These are phyloP conservation scores for Dryococelus australis DNA, from an alignment of 2,888 invertebrate genomes.

Conservation along the genomic window DNA sequence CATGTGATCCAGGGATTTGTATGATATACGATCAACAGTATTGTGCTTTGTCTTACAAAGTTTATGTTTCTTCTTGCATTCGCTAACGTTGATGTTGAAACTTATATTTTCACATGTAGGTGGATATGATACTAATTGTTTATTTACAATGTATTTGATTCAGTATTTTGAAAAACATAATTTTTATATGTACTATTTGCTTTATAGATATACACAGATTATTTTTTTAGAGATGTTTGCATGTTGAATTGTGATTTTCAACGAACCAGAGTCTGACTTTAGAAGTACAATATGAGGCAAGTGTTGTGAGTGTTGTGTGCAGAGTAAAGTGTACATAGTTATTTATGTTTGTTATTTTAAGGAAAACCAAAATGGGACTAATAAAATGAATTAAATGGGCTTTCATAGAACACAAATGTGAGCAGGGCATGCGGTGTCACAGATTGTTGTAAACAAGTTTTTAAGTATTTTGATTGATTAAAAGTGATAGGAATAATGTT, in stretches of 20 bases:
- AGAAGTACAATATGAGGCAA: background rate
- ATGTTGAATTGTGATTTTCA: background rate
- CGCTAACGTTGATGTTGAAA: background rate
- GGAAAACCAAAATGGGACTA: conserved; percentile 28
- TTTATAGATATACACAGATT: conserved; percentile 25
- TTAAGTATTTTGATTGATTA: conserved; percentile 39
- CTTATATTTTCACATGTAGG: background rate
- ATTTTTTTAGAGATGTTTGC: conserved; percentile 17
- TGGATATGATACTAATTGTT: background rate
- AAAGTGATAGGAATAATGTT: conserved; percentile 32
- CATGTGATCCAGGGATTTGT: background rate
- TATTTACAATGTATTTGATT: conserved; percentile 24
- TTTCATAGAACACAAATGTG: conserved; percentile 40
- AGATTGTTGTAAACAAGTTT: conserved; percentile 25
- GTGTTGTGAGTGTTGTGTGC: background rate
- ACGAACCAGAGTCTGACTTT: conserved; percentile 21
- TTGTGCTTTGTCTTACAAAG: conserved; percentile 18
- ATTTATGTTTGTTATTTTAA: conserved; percentile 2
- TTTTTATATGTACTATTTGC: conserved; percentile 24
- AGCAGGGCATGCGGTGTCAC: conserved; percentile 3
- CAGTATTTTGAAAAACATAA: conserved; percentile 25
- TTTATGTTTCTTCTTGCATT: background rate
- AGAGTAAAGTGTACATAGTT: background rate
- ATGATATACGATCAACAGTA: background rate
- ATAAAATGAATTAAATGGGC: conserved; percentile 40